These are phyloP conservation scores for Maconellicoccus hirsutus DNA, from an alignment of 1,140 invertebrate species.

Conservation along the genomic window DNA sequence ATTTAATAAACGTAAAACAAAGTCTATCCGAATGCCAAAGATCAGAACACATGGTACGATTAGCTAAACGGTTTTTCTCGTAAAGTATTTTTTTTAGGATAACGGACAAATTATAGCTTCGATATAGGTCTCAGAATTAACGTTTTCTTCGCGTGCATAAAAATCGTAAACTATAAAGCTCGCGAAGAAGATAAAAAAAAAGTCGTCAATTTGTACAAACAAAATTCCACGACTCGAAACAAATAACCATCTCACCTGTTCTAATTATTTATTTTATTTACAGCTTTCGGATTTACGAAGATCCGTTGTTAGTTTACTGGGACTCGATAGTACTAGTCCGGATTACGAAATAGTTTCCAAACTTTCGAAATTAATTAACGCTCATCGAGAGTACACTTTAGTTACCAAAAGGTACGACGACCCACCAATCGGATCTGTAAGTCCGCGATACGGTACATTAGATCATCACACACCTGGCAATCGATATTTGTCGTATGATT, in stretches of 20 bases:
- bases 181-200: too few relatives aligned
- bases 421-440: constrained; percentile 24
- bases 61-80: too few relatives aligned
- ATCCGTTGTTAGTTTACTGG: constrained; percentile 52
- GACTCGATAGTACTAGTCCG: constrained; percentile 51
- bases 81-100: too few relatives aligned
- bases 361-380: constrained; percentile 60
- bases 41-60: neutral
- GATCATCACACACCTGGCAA: constrained; percentile 28
- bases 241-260: too few relatives aligned
- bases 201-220: too few relatives aligned
- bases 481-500: neutral
- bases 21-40: constrained; percentile 47
- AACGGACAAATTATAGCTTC: too few relatives aligned
- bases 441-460: constrained; percentile 23
- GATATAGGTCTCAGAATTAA: too few relatives aligned
- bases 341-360: constrained; percentile 65
- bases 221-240: too few relatives aligned
- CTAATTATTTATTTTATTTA: constrained; percentile 16
- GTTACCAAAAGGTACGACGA: constrained; percentile 48
- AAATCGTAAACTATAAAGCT: too few relatives aligned
- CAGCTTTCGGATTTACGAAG: constrained; percentile 54
- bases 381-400: constrained; percentile 62
- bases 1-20: constrained; percentile 55
- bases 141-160: too few relatives aligned